phyloP scores from a whole-genome alignment of 1,140 invertebrate species.

The Diabrotica virgifera region DNA sequence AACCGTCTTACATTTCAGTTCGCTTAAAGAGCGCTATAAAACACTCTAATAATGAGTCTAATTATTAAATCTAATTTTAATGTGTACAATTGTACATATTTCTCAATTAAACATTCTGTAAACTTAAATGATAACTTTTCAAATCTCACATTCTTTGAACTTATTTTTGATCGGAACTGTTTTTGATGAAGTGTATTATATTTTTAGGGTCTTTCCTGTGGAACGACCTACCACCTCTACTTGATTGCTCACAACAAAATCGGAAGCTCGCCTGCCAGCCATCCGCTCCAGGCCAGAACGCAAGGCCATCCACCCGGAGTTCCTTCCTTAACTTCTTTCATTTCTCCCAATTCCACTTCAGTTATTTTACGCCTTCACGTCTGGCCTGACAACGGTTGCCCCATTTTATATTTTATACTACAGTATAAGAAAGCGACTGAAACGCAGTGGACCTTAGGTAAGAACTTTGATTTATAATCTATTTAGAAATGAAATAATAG shows the following conservation, averaged over 20 bases:
- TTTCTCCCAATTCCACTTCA: conserved; percentile 69
- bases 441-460: conserved; percentile 59
- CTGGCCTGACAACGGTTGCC: conserved; percentile 79
- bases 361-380: conserved; percentile 67
- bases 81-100: not conserved
- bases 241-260: conserved; percentile 71
- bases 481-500: too few relatives aligned
- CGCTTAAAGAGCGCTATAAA: too few relatives aligned
- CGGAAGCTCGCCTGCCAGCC: conserved; percentile 67
- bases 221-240: conserved; percentile 71
- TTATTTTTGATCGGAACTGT: not conserved
- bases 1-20: too few relatives aligned
- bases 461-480: conserved; percentile 10
- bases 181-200: not conserved
- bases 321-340: conserved; percentile 60
- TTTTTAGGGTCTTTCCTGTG: conserved; percentile 62
- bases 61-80: too few relatives aligned
- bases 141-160: not conserved
- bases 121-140: not conserved
- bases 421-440: conserved; percentile 65
- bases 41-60: too few relatives aligned
- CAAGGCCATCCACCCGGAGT: conserved; percentile 70
- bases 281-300: conserved; percentile 65
- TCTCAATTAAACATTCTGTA: not conserved
- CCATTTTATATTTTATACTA: conserved; percentile 71